phyloP scores from a whole-genome alignment of 2,888 invertebrate genomes.

The Erpobdella octoculata region DNA sequence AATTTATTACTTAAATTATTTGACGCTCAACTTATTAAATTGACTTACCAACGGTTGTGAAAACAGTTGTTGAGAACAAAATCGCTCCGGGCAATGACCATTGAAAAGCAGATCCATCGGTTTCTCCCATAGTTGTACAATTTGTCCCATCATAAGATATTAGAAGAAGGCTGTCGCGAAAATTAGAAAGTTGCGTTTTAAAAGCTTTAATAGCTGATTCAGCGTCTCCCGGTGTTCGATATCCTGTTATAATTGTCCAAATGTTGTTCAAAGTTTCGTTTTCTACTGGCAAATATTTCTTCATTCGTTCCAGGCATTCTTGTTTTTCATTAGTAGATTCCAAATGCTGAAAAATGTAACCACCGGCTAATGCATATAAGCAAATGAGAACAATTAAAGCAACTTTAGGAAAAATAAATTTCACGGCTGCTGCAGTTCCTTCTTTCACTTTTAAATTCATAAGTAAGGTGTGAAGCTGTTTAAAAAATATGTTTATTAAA shows the following conservation, averaged over 20 bases:
- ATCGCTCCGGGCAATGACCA: constrained; percentile 50
- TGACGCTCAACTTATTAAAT: not conserved
- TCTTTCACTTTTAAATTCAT: constrained; percentile 31
- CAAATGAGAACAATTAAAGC: constrained; percentile 43
- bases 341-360: constrained; percentile 51
- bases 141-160: constrained; percentile 48
- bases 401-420: constrained; percentile 51
- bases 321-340: constrained; percentile 50
- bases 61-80: constrained; percentile 50
- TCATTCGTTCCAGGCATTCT: constrained; percentile 44
- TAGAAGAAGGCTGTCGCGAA: constrained; percentile 45
- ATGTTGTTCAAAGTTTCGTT: constrained; percentile 40
- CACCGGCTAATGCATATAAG: constrained; percentile 47
- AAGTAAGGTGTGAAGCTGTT: too few relatives aligned
- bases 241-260: constrained; percentile 33
- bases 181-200: constrained; percentile 37
- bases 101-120: constrained; percentile 44
- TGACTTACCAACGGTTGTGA: constrained; percentile 51
- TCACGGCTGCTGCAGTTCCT: constrained; percentile 45
- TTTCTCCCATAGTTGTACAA: constrained; percentile 44
- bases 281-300: constrained; percentile 43
- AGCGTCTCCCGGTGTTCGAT: constrained; percentile 32
- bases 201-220: constrained; percentile 25
- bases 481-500: too few relatives aligned
- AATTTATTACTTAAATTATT: too few relatives aligned